phyloP scores from a whole-genome alignment of 1,140 invertebrate species.

The Pomacea maculata region DNA sequence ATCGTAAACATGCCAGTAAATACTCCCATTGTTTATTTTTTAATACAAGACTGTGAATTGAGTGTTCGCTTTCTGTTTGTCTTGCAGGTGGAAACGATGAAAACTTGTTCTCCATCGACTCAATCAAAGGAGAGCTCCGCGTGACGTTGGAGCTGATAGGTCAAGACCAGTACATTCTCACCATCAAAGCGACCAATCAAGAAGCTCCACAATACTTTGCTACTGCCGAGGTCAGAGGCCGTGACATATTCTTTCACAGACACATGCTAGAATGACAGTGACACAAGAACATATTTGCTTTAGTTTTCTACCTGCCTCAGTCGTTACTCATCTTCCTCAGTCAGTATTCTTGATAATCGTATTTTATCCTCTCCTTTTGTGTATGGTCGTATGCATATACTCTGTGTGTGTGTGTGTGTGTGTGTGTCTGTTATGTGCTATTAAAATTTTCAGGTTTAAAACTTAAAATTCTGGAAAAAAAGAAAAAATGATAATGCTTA shows the following conservation, averaged over 20 bases:
- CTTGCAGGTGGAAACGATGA: slow-evolving; percentile 32
- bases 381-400: too few relatives aligned
- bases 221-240: slow-evolving; percentile 1
- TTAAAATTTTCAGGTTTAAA: background rate
- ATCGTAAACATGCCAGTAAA: background rate
- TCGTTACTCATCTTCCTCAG: too few relatives aligned
- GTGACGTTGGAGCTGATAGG: slow-evolving; percentile 75
- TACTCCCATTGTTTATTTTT: background rate
- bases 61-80: background rate
- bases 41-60: background rate
- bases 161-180: slow-evolving; percentile 15
- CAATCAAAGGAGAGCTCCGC: slow-evolving; percentile 79
- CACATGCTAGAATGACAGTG: too few relatives aligned
- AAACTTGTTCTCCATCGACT: slow-evolving; percentile 79
- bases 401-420: background rate
- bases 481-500: background rate
- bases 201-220: slow-evolving; percentile 6
- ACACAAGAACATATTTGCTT: too few relatives aligned
- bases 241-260: too few relatives aligned
- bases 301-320: too few relatives aligned
- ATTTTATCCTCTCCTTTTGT: too few relatives aligned
- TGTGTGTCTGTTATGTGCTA: background rate
- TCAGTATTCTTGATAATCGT: too few relatives aligned
- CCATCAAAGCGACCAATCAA: slow-evolving; percentile 4
- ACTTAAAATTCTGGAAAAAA: background rate